These are phyloP conservation scores for Mallateleia sp. DNA, from an alignment of 2,888 invertebrate genomes.

Conservation along the genomic window DNA sequence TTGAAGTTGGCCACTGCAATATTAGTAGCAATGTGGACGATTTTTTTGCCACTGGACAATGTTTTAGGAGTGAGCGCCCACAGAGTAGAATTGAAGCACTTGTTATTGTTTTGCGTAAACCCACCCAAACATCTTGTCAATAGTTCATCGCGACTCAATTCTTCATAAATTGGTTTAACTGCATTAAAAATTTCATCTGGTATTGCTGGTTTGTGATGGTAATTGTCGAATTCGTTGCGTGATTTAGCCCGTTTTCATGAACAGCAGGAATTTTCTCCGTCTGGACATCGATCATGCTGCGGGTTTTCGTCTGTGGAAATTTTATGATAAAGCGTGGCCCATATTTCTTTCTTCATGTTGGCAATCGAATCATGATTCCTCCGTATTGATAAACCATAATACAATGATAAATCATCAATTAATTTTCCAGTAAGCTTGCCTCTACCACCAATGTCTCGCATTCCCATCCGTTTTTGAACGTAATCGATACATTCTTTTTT, in stretches of 20 bases:
- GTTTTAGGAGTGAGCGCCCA: slow-evolving; percentile 65
- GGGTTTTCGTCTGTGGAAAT: slow-evolving; percentile 72
- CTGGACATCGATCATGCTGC: slow-evolving; percentile 66
- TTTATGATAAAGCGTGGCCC: slow-evolving; percentile 61
- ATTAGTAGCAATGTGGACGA: slow-evolving; percentile 38
- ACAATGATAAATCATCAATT: slow-evolving; percentile 11
- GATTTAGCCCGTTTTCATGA: slow-evolving; percentile 69
- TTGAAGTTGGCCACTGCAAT: slow-evolving; percentile 34
- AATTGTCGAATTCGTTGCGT: neutral
- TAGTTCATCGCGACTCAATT: slow-evolving; percentile 52
- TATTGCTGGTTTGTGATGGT: slow-evolving; percentile 47
- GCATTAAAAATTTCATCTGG: slow-evolving; percentile 18
- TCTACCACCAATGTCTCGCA: no score
- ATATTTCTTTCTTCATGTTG: slow-evolving; percentile 12
- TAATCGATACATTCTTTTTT: slow-evolving; percentile 55
- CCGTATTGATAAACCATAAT: slow-evolving; percentile 22
- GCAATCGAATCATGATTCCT: slow-evolving; percentile 3
- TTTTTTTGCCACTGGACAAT: slow-evolving; percentile 28
- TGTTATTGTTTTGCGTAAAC: slow-evolving; percentile 56
- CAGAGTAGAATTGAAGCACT: slow-evolving; percentile 44
- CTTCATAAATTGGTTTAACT: slow-evolving; percentile 49
- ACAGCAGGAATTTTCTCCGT: slow-evolving; percentile 74
- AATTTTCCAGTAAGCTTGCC: slow-evolving; percentile 17
- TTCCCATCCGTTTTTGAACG: no score
- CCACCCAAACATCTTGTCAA: slow-evolving; percentile 56